Evolutionary conservation across 2,113 vertebrate genomes (phyloP), one percentile per base, ranked within the genome.

Genomic region (Corythaeola cristata): DNA sequence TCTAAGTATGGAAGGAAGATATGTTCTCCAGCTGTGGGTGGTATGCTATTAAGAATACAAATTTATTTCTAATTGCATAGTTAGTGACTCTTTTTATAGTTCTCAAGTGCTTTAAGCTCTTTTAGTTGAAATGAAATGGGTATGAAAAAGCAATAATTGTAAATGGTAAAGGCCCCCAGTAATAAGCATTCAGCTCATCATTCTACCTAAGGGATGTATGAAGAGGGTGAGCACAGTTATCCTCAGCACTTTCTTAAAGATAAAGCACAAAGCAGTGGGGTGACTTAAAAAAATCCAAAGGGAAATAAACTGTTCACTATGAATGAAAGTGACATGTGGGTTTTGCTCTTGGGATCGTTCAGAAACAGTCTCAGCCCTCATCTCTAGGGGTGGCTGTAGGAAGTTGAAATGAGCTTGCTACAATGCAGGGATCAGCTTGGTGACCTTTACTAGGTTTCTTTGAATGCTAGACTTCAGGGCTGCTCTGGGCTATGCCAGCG

Each of bases 361-460:
- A 58, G 63, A 63, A 74, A 60, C 72, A 80, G 12, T 11, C 22
- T 73, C 30, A 58, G 60, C 19, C n/a, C 47, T 62, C 39, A 5
- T 47, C 58, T 81, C 73, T 4, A 49, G 62, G 79, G 35, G 37
- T 79, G 77, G 30, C 90, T 92, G 56, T 37, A 71, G 75, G 82
- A 79, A 76, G 63, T 76, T 69, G 15, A 76, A 88, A 66, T 0
- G 4, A 90, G 45, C 75, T 78, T 41, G 21, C 63, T 52, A 9
- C 0, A 1, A 50, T 37, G 27, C 52, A 71, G 72, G 72, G 72
- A 67, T 77, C 68, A 55, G 55, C 73, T 60, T 12, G 27, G 39
- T 93, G 94, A 96, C 89, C 81, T 95, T 96, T 89, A 17, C 52
- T 59, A 32, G n/a, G n/a, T 75, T 87, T 58, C 73, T 84, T 76